Conservation (phyloP, 2,113 vertebrate genomes). For the Prinia subflava region DNA sequence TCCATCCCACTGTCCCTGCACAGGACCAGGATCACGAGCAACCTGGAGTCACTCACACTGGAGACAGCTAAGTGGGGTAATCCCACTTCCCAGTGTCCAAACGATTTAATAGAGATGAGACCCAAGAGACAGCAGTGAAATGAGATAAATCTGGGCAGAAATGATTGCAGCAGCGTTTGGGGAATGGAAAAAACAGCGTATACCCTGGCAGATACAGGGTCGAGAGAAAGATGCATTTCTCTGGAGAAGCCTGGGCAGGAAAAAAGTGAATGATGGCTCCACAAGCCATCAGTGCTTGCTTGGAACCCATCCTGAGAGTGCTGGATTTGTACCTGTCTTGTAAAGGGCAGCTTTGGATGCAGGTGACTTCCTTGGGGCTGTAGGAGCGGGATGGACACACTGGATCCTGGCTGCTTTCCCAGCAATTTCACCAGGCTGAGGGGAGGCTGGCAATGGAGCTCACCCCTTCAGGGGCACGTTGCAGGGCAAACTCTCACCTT, state of each 20-base stretch:
- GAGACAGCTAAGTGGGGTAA: not conserved
- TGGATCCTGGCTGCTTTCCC: not conserved
- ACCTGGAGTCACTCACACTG: not conserved
- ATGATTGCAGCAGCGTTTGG: not conserved
- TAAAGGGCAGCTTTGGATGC: not conserved
- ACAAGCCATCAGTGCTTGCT: not conserved
- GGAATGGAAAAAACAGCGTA: not conserved
- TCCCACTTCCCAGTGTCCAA: not conserved
- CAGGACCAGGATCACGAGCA: not conserved
- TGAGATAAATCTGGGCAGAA: constrained; percentile 38
- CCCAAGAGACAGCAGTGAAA: not conserved
- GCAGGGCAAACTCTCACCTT: not conserved
- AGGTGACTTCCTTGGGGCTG: not conserved
- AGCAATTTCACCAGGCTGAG: not conserved
- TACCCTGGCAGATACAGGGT: not conserved
- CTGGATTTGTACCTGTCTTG: not conserved
- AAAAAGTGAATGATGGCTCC: not conserved
- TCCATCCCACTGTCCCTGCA: not conserved
- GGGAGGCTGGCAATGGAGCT: not conserved
- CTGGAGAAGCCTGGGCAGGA: not conserved
- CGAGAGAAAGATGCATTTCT: not conserved
- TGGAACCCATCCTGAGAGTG: not conserved
- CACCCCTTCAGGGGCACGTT: no score
- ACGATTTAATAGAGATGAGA: constrained; percentile 13
- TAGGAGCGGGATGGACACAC: not conserved